Evolutionary conservation across 2,888 invertebrate species (phyloP).

Genomic region (Keiferia lycopersicella): DNA sequence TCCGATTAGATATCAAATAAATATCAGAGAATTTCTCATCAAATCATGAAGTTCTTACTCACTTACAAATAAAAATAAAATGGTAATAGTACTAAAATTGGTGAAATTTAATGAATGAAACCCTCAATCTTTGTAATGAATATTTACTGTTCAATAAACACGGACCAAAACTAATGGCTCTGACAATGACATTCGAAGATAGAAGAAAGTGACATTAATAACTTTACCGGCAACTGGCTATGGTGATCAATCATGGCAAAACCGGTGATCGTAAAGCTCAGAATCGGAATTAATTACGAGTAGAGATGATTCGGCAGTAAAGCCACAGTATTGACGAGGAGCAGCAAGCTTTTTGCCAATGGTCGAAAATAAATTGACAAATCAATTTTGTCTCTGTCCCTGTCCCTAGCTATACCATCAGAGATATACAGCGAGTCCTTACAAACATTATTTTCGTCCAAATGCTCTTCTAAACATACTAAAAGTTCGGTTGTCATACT

Average conservation of each 20-base stretch:
- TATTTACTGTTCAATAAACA: constrained; percentile 16
- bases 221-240: constrained; percentile 52
- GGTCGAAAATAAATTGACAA: constrained; percentile 63
- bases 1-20: too few relatives aligned
- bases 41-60: too few relatives aligned
- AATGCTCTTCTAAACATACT: too few relatives aligned
- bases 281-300: constrained; percentile 66
- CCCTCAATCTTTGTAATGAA: neutral
- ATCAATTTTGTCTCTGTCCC: constrained; percentile 24
- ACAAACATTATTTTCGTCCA: too few relatives aligned
- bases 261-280: constrained; percentile 52
- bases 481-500: too few relatives aligned
- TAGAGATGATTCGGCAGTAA: neutral
- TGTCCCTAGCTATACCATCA: too few relatives aligned
- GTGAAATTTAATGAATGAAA: too few relatives aligned
- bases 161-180: constrained; percentile 23
- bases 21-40: too few relatives aligned
- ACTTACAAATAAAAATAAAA: too few relatives aligned
- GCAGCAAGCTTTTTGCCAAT: constrained; percentile 38
- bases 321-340: neutral
- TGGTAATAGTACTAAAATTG: too few relatives aligned
- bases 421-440: too few relatives aligned
- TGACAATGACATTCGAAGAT: constrained; percentile 50
- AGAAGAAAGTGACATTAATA: constrained; percentile 65
- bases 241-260: constrained; percentile 53